These are phyloP conservation scores for Malacosoma neustria DNA, from an alignment of 2,888 invertebrate species.

Conservation along the genomic window DNA sequence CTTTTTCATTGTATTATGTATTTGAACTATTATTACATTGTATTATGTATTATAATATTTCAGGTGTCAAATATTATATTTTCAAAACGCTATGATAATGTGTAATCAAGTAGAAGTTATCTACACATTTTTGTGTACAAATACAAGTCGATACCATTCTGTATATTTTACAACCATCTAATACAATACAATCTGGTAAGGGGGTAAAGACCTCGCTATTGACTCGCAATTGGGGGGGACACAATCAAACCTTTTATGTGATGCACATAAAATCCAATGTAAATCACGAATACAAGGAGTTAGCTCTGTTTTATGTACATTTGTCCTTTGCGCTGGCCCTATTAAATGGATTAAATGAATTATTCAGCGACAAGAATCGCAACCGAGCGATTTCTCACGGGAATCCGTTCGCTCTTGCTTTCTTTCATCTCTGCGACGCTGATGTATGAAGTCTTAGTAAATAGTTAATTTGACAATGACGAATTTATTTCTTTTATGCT, in stretches of 20 bases:
- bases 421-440: not conserved
- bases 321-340: constrained; percentile 27
- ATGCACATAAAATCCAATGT: constrained; percentile 23
- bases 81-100: too few species aligned
- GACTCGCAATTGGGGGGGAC: constrained; percentile 11
- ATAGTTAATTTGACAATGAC: not conserved
- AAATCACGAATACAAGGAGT: constrained; percentile 24
- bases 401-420: constrained; percentile 8
- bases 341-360: constrained; percentile 68
- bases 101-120: too few species aligned
- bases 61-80: too few species aligned
- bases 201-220: constrained; percentile 16
- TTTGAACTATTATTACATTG: too few species aligned
- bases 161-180: too few species aligned
- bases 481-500: too few species aligned
- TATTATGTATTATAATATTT: too few species aligned
- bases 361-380: constrained; percentile 48
- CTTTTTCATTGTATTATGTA: too few species aligned
- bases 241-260: constrained; percentile 17
- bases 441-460: not conserved
- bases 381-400: constrained; percentile 31
- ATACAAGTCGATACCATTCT: too few species aligned
- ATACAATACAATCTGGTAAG: not conserved
- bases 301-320: constrained; percentile 26
- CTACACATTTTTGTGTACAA: too few species aligned